phyloP scores from a whole-genome alignment of 2,888 invertebrate genomes.

The Philereme vetulata region DNA sequence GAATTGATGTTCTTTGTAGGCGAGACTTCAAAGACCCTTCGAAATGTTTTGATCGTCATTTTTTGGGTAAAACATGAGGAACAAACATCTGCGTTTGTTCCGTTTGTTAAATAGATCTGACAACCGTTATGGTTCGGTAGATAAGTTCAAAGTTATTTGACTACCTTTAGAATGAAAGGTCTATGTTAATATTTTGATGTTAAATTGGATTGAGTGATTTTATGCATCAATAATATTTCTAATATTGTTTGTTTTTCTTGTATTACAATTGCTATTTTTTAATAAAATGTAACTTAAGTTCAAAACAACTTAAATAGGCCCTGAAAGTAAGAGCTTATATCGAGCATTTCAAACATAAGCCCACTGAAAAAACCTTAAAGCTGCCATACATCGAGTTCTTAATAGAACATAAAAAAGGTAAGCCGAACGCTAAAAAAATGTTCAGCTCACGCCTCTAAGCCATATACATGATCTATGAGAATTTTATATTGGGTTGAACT shows the following conservation, averaged over 20 bases:
- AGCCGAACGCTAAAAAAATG: constrained; percentile 32
- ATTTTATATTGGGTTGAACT: constrained; percentile 58
- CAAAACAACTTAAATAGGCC: too few relatives aligned
- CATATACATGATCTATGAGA: constrained; percentile 43
- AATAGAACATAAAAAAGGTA: constrained; percentile 36
- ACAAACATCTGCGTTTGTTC: neutral
- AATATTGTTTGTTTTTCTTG: too few relatives aligned
- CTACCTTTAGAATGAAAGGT: neutral
- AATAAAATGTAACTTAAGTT: too few relatives aligned
- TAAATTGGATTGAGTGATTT: too few relatives aligned
- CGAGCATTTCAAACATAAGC: constrained; percentile 2
- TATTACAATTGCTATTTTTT: too few relatives aligned
- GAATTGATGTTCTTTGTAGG: constrained; percentile 21
- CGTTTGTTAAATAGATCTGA: neutral
- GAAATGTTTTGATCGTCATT: constrained; percentile 27
- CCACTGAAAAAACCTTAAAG: constrained; percentile 14
- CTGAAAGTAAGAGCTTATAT: neutral
- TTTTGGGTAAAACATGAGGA: constrained; percentile 14
- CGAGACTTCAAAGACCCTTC: constrained; percentile 30
- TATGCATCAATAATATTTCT: too few relatives aligned
- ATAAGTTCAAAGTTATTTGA: constrained; percentile 1
- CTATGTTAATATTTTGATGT: too few relatives aligned
- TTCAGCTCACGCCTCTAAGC: constrained; percentile 35
- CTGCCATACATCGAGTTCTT: constrained; percentile 21
- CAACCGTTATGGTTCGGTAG: neutral